Percentiles rank a stretch among this genome's conserved stretches.
Conservation (phyloP, 2,797 vertebrate species). For the Limosa lapponica region DNA sequence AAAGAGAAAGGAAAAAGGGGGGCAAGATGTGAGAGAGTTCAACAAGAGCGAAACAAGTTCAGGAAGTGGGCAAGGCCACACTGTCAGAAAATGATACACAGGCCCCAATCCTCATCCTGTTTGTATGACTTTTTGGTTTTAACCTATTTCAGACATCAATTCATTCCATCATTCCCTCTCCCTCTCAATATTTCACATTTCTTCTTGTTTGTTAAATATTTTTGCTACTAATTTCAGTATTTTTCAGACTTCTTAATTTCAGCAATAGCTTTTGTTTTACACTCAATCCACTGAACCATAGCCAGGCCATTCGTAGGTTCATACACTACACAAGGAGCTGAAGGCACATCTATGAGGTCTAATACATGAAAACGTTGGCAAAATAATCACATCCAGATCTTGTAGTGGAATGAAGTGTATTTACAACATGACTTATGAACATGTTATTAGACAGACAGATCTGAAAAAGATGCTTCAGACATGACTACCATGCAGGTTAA, state of each 20-base stretch:
- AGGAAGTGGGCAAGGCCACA: background rate
- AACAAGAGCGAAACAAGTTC: background rate
- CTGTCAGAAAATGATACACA: accelerated
- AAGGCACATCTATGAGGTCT: background rate
- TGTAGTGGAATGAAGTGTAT: background rate
- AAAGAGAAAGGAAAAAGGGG: background rate
- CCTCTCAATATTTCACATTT: background rate
- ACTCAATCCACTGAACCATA: background rate
- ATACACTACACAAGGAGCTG: background rate
- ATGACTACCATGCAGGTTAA: background rate
- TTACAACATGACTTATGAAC: conserved; percentile 4
- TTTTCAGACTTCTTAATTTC: background rate
- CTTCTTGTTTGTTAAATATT: background rate
- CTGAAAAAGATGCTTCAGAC: conserved; percentile 41
- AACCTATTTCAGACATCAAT: background rate
- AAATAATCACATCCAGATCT: background rate
- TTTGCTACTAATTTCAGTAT: background rate
- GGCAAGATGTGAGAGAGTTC: background rate
- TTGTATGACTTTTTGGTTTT: background rate
- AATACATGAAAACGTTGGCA: background rate
- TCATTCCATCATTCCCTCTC: background rate
- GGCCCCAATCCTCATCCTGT: background rate
- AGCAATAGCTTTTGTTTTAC: background rate
- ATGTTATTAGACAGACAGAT: background rate
- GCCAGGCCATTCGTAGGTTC: background rate